Percentiles rank a stretch among this genome's conserved stretches.
These are phyloP conservation scores for Syrista parreyssii DNA, from an alignment of 2,888 invertebrate genomes.

Conservation along the genomic window DNA sequence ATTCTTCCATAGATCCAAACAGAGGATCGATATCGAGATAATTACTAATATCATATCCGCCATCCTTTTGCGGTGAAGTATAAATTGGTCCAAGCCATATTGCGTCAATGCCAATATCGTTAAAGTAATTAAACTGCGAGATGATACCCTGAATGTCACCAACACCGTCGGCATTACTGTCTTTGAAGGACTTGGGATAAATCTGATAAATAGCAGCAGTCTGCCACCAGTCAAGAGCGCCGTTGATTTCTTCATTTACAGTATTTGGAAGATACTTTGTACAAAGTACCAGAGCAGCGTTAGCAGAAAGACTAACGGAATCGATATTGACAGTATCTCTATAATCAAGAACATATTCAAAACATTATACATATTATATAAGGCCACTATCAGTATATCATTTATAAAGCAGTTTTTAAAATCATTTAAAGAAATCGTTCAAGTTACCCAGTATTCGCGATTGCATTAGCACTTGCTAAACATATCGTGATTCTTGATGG, in stretches of 20 bases:
- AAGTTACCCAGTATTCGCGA: background rate
- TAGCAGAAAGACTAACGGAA: constrained; percentile 11
- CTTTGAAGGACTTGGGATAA: constrained; percentile 87
- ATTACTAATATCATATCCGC: constrained; percentile 82
- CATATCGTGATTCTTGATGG: background rate
- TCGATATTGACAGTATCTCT: background rate
- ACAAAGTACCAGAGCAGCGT: constrained; percentile 8
- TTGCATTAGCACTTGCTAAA: background rate
- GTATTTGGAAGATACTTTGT: too few species aligned
- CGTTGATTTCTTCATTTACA: too few species aligned
- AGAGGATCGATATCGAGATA: constrained; percentile 75
- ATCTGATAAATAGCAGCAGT: constrained; percentile 86
- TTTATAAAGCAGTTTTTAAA: background rate
- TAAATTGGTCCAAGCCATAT: constrained; percentile 82
- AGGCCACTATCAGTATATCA: background rate
- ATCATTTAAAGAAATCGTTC: too few species aligned
- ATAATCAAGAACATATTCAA: background rate
- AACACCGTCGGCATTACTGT: constrained; percentile 72
- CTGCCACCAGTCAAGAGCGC: constrained; percentile 81
- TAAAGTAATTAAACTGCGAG: constrained; percentile 72
- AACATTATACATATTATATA: background rate
- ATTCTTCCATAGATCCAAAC: constrained; percentile 79
- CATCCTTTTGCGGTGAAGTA: constrained; percentile 80
- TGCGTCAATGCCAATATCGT: constrained; percentile 74
- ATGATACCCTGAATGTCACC: constrained; percentile 68